Conservation (phyloP, 2,113 vertebrate species). For the Tricholaema leucomelas region DNA sequence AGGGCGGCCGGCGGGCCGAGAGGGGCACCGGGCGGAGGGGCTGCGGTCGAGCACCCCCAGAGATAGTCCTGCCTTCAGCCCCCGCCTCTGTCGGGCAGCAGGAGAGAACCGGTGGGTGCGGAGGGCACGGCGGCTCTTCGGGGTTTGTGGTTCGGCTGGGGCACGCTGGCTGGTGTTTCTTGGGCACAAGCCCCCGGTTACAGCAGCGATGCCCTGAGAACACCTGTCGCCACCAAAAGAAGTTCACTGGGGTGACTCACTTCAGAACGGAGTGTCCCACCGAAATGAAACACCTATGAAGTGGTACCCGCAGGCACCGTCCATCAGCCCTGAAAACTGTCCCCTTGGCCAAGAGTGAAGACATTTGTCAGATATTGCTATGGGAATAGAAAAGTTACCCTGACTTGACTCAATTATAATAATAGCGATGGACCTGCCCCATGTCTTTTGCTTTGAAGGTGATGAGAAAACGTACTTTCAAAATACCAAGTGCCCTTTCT, state of each 20-base stretch:
- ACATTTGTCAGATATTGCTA: accelerated
- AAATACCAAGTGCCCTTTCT: background rate
- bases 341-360: background rate
- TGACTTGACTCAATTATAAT: accelerated
- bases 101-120: background rate
- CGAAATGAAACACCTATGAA: background rate
- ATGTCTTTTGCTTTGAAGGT: background rate
- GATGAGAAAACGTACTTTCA: background rate
- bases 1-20: background rate
- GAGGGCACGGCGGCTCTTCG: background rate
- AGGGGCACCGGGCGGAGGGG: background rate
- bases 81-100: background rate
- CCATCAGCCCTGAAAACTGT: accelerated
- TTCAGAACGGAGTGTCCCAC: accelerated
- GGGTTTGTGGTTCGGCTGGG: background rate
- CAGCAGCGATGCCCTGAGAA: accelerated
- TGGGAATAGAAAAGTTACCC: background rate
- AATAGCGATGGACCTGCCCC: accelerated
- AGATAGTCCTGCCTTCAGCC: background rate
- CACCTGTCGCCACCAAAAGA: background rate
- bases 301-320: background rate
- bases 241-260: background rate
- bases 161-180: background rate
- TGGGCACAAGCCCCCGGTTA: background rate
- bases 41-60: background rate